Evolutionary conservation across 1,140 invertebrate species (phyloP), one percentile per base, ranked within the genome.

Genomic region (Sinonovacula constricta): DNA sequence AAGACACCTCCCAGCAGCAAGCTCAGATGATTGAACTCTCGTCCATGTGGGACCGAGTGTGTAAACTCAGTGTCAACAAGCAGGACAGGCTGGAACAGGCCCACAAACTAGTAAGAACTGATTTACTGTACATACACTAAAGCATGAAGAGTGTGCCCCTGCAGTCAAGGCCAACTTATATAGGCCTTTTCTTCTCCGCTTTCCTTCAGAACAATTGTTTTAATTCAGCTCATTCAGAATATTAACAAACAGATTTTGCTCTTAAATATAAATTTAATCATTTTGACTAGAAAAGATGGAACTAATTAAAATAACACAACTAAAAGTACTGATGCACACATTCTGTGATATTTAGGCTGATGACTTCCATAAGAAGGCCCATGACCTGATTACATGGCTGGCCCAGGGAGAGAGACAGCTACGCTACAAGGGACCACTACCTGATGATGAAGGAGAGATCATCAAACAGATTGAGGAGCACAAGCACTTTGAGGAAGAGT

Each of bases 341-440:
- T n/a, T 62, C 10, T 36, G 36, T 18, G 66, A 59, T 70, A 69
- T 78, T 36, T 49, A 89, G 93, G 98, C 98, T 53, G 97, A 99
- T 89, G 94, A 95, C 84, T 93, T 99, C 36, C 97, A 99, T 91
- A 97, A 97, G 87, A 94, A 95, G 3, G 96, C 99, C 18, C 96
- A 99, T 89, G 95, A 96, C 91, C 92, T 99, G 0, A 93, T 99
- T 2, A 97, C 99, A 88, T 99, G 98, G 98, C 91, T 99, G 3
- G 96, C 96, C 26, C 96, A 98, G 90, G 97, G 97, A 1, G 98
- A 99, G 91, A 96, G 96, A 93, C 96, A 96, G 84, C 91, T 99
- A 0, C 93, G 91, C 54, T 96, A 82, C 97, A 97, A 92, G 94
- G 96, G 96, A 49, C 94, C 85, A n/a, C 91, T 97, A 12, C 97